These are phyloP conservation scores for Discoglossus pictus DNA, from an alignment of 2,797 vertebrate genomes.

Conservation along the genomic window DNA sequence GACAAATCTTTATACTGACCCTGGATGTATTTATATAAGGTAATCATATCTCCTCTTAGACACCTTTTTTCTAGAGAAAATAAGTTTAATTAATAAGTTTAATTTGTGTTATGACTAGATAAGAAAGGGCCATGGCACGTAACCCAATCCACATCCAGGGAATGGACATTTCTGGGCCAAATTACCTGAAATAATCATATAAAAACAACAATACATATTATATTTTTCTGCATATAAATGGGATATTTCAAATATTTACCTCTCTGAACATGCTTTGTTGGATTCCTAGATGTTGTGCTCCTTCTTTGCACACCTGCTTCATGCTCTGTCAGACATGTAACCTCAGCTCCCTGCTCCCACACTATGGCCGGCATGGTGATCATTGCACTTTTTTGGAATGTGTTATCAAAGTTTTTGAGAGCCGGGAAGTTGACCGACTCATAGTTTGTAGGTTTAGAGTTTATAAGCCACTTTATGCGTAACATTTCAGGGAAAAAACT, in stretches of 20 bases:
- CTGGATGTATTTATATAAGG: too few species aligned
- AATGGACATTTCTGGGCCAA: too few species aligned
- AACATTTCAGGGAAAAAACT: slow-evolving; percentile 2
- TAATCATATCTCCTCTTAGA: too few species aligned
- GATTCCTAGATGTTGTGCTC: neutral
- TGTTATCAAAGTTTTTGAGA: neutral
- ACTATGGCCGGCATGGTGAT: slow-evolving; percentile 6
- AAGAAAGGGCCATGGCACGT: too few species aligned
- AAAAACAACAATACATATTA: too few species aligned
- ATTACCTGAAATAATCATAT: too few species aligned
- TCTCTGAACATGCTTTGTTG: neutral
- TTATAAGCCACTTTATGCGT: slow-evolving; percentile 31
- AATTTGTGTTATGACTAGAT: too few species aligned
- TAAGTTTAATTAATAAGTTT: too few species aligned
- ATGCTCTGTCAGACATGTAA: slow-evolving; percentile 31
- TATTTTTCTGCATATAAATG: slow-evolving; percentile 21
- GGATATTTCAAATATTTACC: slow-evolving; percentile 26
- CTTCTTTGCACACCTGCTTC: slow-evolving; percentile 23
- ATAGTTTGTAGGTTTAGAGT: neutral
- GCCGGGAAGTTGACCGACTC: slow-evolving; percentile 3
- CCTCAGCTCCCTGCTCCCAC: slow-evolving; percentile 14
- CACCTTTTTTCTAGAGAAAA: too few species aligned
- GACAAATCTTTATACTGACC: too few species aligned
- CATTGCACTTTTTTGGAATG: slow-evolving; percentile 5
- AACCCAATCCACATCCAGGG: too few species aligned